Conservation (phyloP, 2,797 vertebrate genomes). For the Poecilia picta region DNA sequence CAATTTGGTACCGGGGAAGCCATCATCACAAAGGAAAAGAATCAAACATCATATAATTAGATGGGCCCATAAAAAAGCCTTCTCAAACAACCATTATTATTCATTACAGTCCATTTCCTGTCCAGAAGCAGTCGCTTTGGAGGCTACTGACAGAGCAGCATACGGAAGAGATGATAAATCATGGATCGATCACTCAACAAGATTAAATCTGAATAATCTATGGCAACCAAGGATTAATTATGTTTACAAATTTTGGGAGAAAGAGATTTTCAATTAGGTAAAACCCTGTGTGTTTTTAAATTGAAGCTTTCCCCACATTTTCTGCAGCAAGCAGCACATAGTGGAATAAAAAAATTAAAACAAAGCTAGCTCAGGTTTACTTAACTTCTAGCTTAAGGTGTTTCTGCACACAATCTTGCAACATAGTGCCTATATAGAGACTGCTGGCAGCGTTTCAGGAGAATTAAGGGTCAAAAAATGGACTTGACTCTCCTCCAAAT, state of each 20-base stretch:
- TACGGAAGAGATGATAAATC: conserved; percentile 23
- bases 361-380: conserved; percentile 38
- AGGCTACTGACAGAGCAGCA: conserved; percentile 23
- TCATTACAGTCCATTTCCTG: conserved; percentile 46
- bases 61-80: conserved; percentile 50
- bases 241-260: conserved; percentile 8
- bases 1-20: conserved; percentile 48
- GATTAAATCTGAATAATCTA: conserved; percentile 21
- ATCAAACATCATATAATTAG: conserved; percentile 62
- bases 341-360: conserved; percentile 15
- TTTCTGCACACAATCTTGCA: conserved; percentile 32
- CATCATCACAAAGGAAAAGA: conserved; percentile 48
- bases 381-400: conserved; percentile 44
- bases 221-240: conserved; percentile 25
- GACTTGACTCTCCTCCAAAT: conserved; percentile 41
- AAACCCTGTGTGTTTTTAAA: neutral
- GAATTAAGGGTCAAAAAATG: conserved; percentile 21
- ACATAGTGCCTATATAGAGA: conserved; percentile 26
- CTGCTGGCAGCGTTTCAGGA: conserved; percentile 36
- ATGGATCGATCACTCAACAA: conserved; percentile 17
- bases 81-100: conserved; percentile 57
- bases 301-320: neutral
- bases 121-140: conserved; percentile 36
- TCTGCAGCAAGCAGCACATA: conserved; percentile 13
- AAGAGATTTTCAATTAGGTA: neutral